Conservation (phyloP, 2,113 vertebrate species). For the Oplegnathus fasciatus region DNA sequence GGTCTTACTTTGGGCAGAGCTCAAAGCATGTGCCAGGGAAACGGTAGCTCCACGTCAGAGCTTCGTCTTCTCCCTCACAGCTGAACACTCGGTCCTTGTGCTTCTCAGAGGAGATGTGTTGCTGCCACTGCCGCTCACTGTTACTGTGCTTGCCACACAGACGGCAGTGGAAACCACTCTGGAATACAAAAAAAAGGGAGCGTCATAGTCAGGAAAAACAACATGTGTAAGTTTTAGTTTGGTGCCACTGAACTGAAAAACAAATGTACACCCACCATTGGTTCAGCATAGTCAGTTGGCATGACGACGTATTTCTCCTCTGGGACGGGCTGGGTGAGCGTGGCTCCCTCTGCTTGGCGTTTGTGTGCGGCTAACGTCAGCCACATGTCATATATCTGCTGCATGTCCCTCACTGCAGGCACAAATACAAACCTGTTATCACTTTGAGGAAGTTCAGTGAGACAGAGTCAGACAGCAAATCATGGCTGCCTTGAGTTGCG, state of each 20-base stretch:
- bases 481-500: neutral
- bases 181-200: slow-evolving; percentile 15
- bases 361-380: slow-evolving; percentile 85
- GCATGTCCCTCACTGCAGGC: slow-evolving; percentile 90
- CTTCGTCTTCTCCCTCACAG: slow-evolving; percentile 90
- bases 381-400: slow-evolving; percentile 96
- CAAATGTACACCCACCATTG: slow-evolving; percentile 83
- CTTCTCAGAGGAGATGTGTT: slow-evolving; percentile 94
- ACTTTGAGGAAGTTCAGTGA: neutral
- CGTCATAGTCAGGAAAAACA: neutral
- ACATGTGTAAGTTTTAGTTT: neutral
- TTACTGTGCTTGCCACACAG: slow-evolving; percentile 97
- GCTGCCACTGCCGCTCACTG: slow-evolving; percentile 97
- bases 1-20: slow-evolving; percentile 87
- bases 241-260: neutral
- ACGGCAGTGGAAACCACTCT: slow-evolving; percentile 93
- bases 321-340: slow-evolving; percentile 66
- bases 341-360: slow-evolving; percentile 84
- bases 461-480: neutral
- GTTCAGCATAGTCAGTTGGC: slow-evolving; percentile 95
- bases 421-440: slow-evolving; percentile 15
- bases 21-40: slow-evolving; percentile 91
- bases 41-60: slow-evolving; percentile 91
- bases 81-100: slow-evolving; percentile 97
- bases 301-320: slow-evolving; percentile 94